phyloP scores from a whole-genome alignment of 2,113 vertebrate genomes.

The Galemys pyrenaicus region DNA sequence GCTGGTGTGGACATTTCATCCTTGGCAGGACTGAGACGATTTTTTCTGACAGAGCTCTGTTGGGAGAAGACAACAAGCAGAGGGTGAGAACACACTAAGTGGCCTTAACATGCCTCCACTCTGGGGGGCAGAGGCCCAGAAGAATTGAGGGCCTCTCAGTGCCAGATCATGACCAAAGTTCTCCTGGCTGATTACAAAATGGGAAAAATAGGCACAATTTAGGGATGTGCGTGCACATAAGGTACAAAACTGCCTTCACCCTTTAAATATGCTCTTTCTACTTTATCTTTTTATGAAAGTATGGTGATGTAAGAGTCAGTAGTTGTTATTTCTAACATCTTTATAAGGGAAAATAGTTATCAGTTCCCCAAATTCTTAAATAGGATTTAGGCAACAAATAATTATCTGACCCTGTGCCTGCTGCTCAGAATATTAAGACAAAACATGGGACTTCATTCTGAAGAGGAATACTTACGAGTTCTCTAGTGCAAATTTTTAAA shows the following conservation, averaged over 20 bases:
- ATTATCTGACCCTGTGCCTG: neutral
- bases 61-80: conserved; percentile 14
- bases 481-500: neutral
- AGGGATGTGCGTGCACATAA: neutral
- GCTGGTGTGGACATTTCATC: conserved; percentile 98
- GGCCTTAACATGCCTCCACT: neutral
- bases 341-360: neutral
- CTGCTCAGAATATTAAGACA: conserved; percentile 8
- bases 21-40: conserved; percentile 97
- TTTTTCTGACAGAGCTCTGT: conserved; percentile 97
- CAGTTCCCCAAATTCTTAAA: neutral
- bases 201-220: neutral
- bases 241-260: neutral
- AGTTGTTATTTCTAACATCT: neutral
- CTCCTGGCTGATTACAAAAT: neutral
- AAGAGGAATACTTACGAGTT: neutral
- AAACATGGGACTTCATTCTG: neutral
- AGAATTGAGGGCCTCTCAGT: neutral
- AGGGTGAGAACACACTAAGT: neutral
- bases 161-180: neutral
- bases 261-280: neutral
- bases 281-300: neutral
- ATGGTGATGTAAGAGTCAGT: neutral
- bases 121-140: neutral
- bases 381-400: neutral